These are phyloP conservation scores for Corapipo altera DNA, from an alignment of 2,113 vertebrate species.

Conservation along the genomic window DNA sequence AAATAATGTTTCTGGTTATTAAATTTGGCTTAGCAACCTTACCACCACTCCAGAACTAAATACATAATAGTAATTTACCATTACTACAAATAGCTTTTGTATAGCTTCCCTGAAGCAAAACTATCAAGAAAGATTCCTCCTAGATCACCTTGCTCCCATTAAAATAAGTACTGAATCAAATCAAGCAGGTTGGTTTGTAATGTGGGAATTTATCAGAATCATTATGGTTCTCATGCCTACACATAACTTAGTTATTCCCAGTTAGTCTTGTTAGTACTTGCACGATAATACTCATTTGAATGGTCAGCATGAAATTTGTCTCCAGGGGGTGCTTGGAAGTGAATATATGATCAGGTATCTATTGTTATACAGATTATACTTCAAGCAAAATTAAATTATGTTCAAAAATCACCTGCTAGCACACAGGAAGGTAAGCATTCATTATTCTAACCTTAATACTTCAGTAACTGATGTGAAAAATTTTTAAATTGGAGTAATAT, in stretches of 20 bases:
- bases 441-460: background rate
- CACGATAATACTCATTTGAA: constrained; percentile 1
- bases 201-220: constrained; percentile 51
- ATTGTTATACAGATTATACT: constrained; percentile 26
- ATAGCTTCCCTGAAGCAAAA: background rate
- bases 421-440: background rate
- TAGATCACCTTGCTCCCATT: background rate
- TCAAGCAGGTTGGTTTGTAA: background rate
- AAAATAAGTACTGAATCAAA: background rate
- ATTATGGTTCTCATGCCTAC: constrained; percentile 40
- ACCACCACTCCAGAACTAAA: background rate
- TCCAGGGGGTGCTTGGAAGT: background rate
- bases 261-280: constrained; percentile 38
- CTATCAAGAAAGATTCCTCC: background rate
- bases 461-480: background rate
- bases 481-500: constrained; percentile 19
- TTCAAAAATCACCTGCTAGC: constrained; percentile 31
- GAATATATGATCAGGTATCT: background rate
- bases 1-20: background rate
- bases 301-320: constrained; percentile 33
- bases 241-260: background rate
- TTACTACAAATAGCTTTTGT: background rate
- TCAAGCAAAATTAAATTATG: constrained; percentile 13
- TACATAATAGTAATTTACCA: background rate
- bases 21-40: background rate